Percentiles rank a stretch among this genome's conserved stretches.
phyloP scores from a whole-genome alignment of 2,888 invertebrate species.

The Dolomedes plantarius region DNA sequence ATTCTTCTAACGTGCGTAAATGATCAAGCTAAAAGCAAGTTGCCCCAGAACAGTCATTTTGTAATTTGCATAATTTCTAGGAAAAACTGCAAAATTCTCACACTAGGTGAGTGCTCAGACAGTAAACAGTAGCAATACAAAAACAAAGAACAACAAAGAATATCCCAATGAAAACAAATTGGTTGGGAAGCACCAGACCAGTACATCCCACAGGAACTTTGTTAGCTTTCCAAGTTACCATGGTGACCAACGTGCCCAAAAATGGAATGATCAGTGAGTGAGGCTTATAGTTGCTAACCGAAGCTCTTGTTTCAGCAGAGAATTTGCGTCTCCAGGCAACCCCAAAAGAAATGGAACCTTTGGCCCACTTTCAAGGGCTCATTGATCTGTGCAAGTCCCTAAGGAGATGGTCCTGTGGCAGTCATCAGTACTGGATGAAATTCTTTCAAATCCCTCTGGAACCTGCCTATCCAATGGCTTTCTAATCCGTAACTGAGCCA shows the following conservation, averaged over 20 bases:
- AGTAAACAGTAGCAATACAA: constrained; percentile 35
- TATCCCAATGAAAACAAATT: constrained; percentile 47
- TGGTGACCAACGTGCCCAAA: constrained; percentile 56
- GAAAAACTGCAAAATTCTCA: constrained; percentile 15
- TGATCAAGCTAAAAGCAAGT: not conserved
- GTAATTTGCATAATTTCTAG: constrained; percentile 36
- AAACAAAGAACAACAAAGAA: constrained; percentile 9
- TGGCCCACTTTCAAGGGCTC: constrained; percentile 52
- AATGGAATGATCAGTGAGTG: constrained; percentile 31
- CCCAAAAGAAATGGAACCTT: constrained; percentile 48
- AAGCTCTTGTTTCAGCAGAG: constrained; percentile 38
- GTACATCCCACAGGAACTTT: constrained; percentile 59
- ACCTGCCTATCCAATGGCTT: constrained; percentile 70
- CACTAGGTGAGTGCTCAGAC: constrained; percentile 32
- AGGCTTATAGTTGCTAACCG: constrained; percentile 29
- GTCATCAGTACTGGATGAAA: constrained; percentile 66
- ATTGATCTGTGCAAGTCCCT: constrained; percentile 33
- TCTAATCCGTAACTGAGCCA: constrained; percentile 64
- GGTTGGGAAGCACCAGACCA: constrained; percentile 46
- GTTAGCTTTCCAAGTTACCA: constrained; percentile 45
- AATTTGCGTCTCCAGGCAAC: constrained; percentile 56
- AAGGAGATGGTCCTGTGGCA: constrained; percentile 52
- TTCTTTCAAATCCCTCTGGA: constrained; percentile 67
- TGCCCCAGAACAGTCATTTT: not conserved
- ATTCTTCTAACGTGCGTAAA: too few relatives aligned